These are phyloP conservation scores for Hipparchia semele DNA, from an alignment of 2,888 invertebrate species.

Conservation along the genomic window DNA sequence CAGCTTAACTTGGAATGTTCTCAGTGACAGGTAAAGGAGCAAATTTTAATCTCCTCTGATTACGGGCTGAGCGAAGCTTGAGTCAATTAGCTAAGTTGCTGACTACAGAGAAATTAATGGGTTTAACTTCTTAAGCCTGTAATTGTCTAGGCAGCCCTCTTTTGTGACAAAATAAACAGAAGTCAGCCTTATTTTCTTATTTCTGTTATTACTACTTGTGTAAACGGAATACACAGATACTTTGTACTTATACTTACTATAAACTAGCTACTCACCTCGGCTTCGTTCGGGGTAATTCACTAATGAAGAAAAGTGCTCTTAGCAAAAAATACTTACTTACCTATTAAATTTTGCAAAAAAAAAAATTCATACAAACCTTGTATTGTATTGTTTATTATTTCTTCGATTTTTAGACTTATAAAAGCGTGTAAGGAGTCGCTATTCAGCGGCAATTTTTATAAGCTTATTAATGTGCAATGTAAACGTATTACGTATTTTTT, in stretches of 20 bases:
- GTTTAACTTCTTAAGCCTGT: constrained; percentile 16
- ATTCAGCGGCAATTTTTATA: no score
- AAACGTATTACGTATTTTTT: no score
- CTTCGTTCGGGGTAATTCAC: no score
- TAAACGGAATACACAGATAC: background rate
- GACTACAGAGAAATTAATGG: constrained; percentile 20
- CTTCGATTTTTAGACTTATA: no score
- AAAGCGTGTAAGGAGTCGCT: no score
- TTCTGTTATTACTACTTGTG: background rate
- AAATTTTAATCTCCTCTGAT: constrained; percentile 23
- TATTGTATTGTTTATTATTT: no score
- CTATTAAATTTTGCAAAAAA: no score
- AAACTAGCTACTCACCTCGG: no score
- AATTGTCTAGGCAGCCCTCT: constrained; percentile 16
- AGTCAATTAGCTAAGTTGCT: constrained; percentile 27
- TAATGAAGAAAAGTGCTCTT: no score
- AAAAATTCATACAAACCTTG: no score
- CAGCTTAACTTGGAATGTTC: constrained; percentile 4
- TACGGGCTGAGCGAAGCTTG: constrained; percentile 13
- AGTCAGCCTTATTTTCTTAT: constrained; percentile 5
- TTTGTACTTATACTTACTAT: background rate
- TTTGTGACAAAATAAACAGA: constrained; percentile 16
- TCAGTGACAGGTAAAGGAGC: constrained; percentile 20
- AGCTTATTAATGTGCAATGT: no score
- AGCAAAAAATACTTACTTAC: no score